Base-by-base conservation (phyloP, 2,888 invertebrate species). In the Abrostola tripartita region DNA sequence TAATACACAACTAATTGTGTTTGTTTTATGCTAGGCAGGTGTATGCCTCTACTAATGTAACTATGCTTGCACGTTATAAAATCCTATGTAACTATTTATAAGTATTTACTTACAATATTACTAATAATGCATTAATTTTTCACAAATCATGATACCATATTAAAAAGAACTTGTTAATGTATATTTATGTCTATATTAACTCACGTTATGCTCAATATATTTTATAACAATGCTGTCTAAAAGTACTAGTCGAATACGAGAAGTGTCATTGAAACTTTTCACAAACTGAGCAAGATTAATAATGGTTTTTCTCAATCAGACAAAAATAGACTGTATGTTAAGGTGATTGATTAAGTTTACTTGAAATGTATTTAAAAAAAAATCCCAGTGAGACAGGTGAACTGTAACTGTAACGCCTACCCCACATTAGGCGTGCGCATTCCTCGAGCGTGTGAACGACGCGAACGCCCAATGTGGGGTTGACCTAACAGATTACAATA, bases 1-100 rank as follows among this genome's bases (percentile, higher is more conserved):
- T n/a, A 41, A 11, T n/a, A 41, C 6, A 24, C 24, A 47, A n/a
- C n/a, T n/a, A n/a, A 24, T 47, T 24, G 44, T 47, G 14, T 10
- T 44, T n/a, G n/a, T 41, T n/a, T 24, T 24, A 24, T 24, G 24
- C 24, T 6, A 14, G 24, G 44, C 44, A 14, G 44, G 44, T 24
- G 44, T 44, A 24, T 7, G 12, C n/a, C 8, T 44, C 12, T 44
- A 40, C 24, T 47, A 53, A 55, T 54, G 56, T 56, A 70, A 52
- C 63, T 47, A 74, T 60, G 59, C 53, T 60, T 60, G 74, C 74
- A 64, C 51, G 52, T 51, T 53, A 40, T 56, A n/a, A 14, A 59
- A n/a, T 74, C 12, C 54, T 49, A 57, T 51, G 10, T 63, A 37
- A 57, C 36, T 68, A 68, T 59, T 8, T 53, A 5, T 58, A 42